A percentile compares a stretch with the other conserved stretches of the same genome.
Evolutionary conservation across 2,888 invertebrate species (phyloP).

Genomic region (Lottia scabra): DNA sequence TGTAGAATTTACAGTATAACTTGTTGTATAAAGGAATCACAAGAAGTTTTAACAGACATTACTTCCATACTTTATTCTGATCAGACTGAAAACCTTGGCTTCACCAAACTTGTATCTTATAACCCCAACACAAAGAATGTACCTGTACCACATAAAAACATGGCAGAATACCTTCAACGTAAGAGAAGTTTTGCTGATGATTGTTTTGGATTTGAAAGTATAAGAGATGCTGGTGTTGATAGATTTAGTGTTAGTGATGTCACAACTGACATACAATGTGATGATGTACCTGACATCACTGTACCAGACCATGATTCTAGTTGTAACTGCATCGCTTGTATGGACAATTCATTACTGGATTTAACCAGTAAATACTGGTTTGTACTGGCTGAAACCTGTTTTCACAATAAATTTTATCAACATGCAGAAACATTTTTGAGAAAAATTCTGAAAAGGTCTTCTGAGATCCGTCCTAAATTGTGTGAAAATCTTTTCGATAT

Average conservation of each 20-base stretch:
- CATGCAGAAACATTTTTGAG: neutral
- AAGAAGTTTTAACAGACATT: conserved; percentile 1
- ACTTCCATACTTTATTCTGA: conserved; percentile 1
- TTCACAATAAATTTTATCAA: neutral
- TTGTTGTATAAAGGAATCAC: conserved; percentile 19
- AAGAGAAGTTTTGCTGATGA: conserved; percentile 10
- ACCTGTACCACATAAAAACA: neutral
- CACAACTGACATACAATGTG: neutral
- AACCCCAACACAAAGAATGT: neutral
- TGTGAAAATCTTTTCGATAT: neutral
- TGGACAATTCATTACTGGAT: neutral
- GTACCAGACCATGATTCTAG: neutral
- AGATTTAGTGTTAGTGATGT: neutral
- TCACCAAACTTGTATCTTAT: neutral
- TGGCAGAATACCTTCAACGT: neutral
- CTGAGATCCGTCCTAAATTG: neutral
- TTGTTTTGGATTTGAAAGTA: conserved; percentile 31
- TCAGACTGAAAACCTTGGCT: neutral
- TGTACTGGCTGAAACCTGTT: neutral
- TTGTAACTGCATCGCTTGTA: neutral
- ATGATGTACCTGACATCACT: neutral
- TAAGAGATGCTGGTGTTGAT: conserved; percentile 11
- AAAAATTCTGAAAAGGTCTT: neutral
- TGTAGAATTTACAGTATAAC: conserved; percentile 30
- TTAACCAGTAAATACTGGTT: neutral